Evolutionary conservation across 2,797 vertebrate genomes (phyloP).

Genomic region (Hemitrygon akajei): DNA sequence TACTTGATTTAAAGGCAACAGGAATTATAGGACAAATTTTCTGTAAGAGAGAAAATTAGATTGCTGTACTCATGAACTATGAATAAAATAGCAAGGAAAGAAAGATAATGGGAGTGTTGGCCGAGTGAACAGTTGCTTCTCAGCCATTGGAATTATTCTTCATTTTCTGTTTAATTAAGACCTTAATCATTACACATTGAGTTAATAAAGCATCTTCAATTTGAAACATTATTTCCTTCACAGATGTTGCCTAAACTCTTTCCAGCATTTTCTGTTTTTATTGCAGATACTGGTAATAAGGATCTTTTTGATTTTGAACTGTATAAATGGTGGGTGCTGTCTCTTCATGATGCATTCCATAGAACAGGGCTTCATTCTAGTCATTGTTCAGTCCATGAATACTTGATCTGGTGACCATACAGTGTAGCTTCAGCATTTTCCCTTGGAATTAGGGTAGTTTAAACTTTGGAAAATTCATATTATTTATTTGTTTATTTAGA

Average conservation of each 20-base stretch:
- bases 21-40: background rate
- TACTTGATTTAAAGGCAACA: background rate
- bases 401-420: background rate
- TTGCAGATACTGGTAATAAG: too few relatives aligned
- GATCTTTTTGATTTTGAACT: too few relatives aligned
- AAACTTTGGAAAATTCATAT: background rate
- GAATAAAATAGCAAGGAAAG: background rate
- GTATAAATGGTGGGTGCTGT: too few relatives aligned
- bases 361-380: background rate
- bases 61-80: background rate
- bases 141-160: too few relatives aligned
- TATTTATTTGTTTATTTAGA: too few relatives aligned
- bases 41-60: background rate
- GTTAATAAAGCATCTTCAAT: too few relatives aligned
- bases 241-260: too few relatives aligned
- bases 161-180: background rate
- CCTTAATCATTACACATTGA: background rate
- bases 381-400: background rate
- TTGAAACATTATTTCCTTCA: too few relatives aligned
- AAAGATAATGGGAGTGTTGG: background rate
- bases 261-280: too few relatives aligned
- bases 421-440: background rate
- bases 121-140: too few relatives aligned
- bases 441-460: background rate
- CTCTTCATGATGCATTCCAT: background rate